A percentile compares a stretch with the other conserved stretches of the same genome.
These are phyloP conservation scores for Caenorhabditis zanzibari DNA, from an alignment of 2,888 invertebrate species.

Conservation along the genomic window DNA sequence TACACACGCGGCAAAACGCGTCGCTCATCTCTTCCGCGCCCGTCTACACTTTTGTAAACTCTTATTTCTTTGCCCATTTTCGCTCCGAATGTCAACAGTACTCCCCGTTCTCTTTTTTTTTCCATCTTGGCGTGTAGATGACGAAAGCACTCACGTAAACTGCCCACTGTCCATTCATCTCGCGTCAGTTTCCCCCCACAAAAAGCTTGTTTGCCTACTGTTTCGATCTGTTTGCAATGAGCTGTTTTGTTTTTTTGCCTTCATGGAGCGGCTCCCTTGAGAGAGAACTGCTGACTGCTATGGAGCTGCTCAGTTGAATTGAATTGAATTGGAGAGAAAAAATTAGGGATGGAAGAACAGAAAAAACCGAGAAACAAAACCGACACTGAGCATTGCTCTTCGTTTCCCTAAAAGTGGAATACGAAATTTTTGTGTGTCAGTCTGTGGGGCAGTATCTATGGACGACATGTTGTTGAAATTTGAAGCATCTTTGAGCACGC, in stretches of 20 bases:
- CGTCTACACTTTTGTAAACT: slow-evolving; percentile 42
- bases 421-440: slow-evolving; percentile 16
- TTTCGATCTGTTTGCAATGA: slow-evolving; percentile 62
- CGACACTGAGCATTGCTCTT: slow-evolving; percentile 13
- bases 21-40: slow-evolving; percentile 45
- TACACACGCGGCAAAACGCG: slow-evolving; percentile 33
- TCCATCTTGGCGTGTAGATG: slow-evolving; percentile 35
- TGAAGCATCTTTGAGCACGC: slow-evolving; percentile 17
- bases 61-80: slow-evolving; percentile 57
- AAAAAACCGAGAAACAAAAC: slow-evolving; percentile 3
- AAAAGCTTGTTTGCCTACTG: slow-evolving; percentile 56
- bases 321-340: slow-evolving; percentile 18
- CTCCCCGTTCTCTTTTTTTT: slow-evolving; percentile 1
- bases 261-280: slow-evolving; percentile 29
- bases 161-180: slow-evolving; percentile 59
- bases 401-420: slow-evolving; percentile 27
- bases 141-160: slow-evolving; percentile 64
- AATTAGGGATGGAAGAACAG: background rate
- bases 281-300: slow-evolving; percentile 19
- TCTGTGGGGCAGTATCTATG: slow-evolving; percentile 39
- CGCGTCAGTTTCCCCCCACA: background rate
- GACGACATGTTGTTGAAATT: background rate
- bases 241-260: slow-evolving; percentile 49
- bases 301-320: slow-evolving; percentile 21
- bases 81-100: slow-evolving; percentile 55